Evolutionary conservation across 1,140 invertebrate genomes (phyloP).

Genomic region (Cydia amplana): DNA sequence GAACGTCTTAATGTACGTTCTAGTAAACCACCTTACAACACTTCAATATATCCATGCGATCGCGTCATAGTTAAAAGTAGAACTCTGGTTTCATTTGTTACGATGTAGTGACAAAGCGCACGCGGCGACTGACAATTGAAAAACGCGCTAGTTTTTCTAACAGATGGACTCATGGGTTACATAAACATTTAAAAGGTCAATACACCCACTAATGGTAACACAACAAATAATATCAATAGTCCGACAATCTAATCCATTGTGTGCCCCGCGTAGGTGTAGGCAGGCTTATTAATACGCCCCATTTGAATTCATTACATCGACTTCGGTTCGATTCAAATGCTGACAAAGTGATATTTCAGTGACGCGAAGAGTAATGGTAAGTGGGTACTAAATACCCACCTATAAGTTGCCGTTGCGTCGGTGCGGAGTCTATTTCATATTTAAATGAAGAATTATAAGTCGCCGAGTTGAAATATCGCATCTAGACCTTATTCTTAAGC

Average conservation of each 20-base stretch:
- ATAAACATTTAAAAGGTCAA: slow-evolving; percentile 25
- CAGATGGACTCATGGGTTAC: slow-evolving; percentile 17
- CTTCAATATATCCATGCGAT: neutral
- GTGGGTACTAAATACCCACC: slow-evolving; percentile 36
- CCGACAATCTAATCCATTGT: slow-evolving; percentile 29
- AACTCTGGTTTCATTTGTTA: slow-evolving; percentile 21
- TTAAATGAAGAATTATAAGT: slow-evolving; percentile 18
- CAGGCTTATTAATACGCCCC: slow-evolving; percentile 46
- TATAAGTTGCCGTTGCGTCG: slow-evolving; percentile 11
- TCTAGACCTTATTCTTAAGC: neutral
- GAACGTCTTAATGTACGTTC: too few species aligned
- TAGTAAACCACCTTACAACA: neutral
- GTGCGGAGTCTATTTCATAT: slow-evolving; percentile 8
- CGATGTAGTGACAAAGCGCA: slow-evolving; percentile 5
- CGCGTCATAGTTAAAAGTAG: neutral
- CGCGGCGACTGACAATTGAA: slow-evolving; percentile 1
- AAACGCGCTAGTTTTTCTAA: slow-evolving; percentile 3
- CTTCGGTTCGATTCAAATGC: slow-evolving; percentile 46
- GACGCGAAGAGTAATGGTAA: slow-evolving; percentile 38
- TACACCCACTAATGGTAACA: slow-evolving; percentile 25
- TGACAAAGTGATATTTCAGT: slow-evolving; percentile 38
- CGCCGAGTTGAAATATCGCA: neutral
- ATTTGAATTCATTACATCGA: slow-evolving; percentile 54
- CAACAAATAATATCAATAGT: slow-evolving; percentile 29
- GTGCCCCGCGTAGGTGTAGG: slow-evolving; percentile 37